Percentiles rank a stretch among this genome's conserved stretches.
phyloP scores from a whole-genome alignment of 2,113 vertebrate species.

The Corythoichthys intestinalis region DNA sequence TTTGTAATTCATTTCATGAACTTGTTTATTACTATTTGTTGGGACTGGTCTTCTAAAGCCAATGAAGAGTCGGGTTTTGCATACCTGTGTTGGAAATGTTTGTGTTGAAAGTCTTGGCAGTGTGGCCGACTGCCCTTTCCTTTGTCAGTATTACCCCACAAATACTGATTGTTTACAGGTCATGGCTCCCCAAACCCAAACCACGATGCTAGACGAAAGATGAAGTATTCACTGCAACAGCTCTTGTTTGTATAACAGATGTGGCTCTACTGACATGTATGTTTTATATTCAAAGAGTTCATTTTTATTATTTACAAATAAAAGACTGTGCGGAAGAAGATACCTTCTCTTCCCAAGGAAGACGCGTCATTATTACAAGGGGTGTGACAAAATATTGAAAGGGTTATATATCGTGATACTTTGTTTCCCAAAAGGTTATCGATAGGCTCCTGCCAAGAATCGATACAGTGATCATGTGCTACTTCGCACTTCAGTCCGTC shows the following conservation, averaged over 20 bases:
- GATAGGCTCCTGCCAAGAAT: too few species aligned
- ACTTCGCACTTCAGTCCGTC: too few species aligned
- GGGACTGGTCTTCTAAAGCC: conserved; percentile 88
- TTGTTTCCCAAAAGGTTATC: too few species aligned
- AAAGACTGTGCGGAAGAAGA: conserved; percentile 79
- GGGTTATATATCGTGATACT: too few species aligned
- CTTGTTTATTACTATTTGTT: conserved; percentile 84
- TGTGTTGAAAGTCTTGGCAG: conserved; percentile 70
- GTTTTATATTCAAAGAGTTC: conserved; percentile 82
- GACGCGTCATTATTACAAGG: background rate
- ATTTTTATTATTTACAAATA: conserved; percentile 86
- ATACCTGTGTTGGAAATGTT: conserved; percentile 56
- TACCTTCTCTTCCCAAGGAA: conserved; percentile 28
- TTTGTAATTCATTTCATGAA: conserved; percentile 32
- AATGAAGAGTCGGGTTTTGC: conserved; percentile 64
- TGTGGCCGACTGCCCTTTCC: conserved; percentile 77
- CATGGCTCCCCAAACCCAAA: conserved; percentile 67
- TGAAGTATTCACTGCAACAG: conserved; percentile 77
- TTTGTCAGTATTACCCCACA: conserved; percentile 77
- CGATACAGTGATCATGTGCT: too few species aligned
- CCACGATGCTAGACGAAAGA: conserved; percentile 68
- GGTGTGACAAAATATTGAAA: too few species aligned
- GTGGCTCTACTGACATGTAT: conserved; percentile 81
- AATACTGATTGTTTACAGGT: conserved; percentile 81
- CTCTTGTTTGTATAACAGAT: conserved; percentile 81